phyloP scores from a whole-genome alignment of 2,113 vertebrate genomes.

The Notothenia coriiceps region DNA sequence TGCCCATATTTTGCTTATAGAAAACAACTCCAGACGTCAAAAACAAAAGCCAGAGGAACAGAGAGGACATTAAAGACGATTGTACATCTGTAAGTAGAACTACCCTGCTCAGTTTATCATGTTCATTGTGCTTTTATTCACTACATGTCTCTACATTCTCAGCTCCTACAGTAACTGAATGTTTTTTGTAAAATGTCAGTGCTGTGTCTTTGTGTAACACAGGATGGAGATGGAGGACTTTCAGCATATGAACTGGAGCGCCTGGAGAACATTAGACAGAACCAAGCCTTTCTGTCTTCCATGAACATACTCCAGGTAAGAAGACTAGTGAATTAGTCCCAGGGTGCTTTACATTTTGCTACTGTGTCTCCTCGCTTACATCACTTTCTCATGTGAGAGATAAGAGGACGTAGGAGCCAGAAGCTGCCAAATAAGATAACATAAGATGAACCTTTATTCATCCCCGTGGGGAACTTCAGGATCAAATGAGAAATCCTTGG shows the following conservation, averaged over 20 bases:
- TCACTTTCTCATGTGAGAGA: too few relatives aligned
- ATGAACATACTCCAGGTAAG: conserved; percentile 74
- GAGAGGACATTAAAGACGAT: neutral
- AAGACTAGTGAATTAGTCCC: fast-evolving
- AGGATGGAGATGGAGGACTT: conserved; percentile 52
- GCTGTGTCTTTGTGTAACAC: conserved; percentile 29
- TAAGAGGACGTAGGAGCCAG: too few relatives aligned
- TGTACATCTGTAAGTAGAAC: conserved; percentile 25
- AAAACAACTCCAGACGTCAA: neutral
- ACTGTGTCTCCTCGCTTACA: neutral
- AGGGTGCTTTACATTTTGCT: neutral
- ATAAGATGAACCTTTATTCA: too few relatives aligned
- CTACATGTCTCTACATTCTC: too few relatives aligned
- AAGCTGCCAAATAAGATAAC: too few relatives aligned
- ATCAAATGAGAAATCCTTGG: too few relatives aligned
- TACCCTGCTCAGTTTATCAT: neutral
- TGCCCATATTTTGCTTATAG: neutral
- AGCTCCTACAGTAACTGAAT: neutral
- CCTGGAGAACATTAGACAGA: conserved; percentile 81
- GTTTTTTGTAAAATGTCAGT: neutral
- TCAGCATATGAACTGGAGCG: conserved; percentile 81
- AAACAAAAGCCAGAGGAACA: neutral
- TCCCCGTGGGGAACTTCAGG: too few relatives aligned
- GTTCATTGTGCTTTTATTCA: too few relatives aligned
- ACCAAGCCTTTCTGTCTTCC: conserved; percentile 78